Evolutionary conservation across 1,140 invertebrate species (phyloP).

Genomic region (Megalopta genalis): DNA sequence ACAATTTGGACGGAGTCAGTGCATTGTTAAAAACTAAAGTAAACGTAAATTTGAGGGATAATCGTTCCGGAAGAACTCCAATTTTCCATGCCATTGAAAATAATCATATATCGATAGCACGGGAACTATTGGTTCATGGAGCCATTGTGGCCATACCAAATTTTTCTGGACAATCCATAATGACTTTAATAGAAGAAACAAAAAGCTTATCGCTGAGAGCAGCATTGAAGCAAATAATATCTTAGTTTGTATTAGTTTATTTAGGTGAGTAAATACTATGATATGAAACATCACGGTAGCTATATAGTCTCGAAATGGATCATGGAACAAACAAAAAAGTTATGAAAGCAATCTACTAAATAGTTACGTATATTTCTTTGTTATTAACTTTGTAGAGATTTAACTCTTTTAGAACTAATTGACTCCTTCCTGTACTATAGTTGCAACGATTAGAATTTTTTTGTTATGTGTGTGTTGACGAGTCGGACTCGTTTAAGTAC

Average conservation of each 20-base stretch:
- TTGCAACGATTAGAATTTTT: too few species aligned
- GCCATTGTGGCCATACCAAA: slow-evolving; percentile 63
- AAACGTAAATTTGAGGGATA: slow-evolving; percentile 66
- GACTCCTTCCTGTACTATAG: too few species aligned
- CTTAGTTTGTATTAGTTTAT: not conserved
- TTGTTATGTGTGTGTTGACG: too few species aligned
- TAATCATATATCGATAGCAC: slow-evolving; percentile 39
- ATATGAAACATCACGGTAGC: not conserved
- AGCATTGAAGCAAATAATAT: slow-evolving; percentile 40
- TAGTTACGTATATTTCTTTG: too few species aligned
- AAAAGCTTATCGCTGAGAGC: slow-evolving; percentile 53
- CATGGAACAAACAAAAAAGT: too few species aligned
- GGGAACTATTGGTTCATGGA: slow-evolving; percentile 57
- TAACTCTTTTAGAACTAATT: too few species aligned
- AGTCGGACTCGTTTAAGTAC: too few species aligned
- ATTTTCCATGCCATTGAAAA: slow-evolving; percentile 72
- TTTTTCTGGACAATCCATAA: slow-evolving; percentile 65
- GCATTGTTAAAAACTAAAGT: slow-evolving; percentile 57
- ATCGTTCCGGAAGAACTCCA: slow-evolving; percentile 70
- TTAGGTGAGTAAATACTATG: not conserved
- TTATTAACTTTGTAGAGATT: too few species aligned
- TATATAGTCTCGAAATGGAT: not conserved
- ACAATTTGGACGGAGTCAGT: slow-evolving; percentile 55
- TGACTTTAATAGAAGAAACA: slow-evolving; percentile 50
- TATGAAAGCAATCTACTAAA: too few species aligned